Base-by-base conservation (phyloP, 53 echinoderm and acorn worm genomes). In the Holothuria scabra region DNA sequence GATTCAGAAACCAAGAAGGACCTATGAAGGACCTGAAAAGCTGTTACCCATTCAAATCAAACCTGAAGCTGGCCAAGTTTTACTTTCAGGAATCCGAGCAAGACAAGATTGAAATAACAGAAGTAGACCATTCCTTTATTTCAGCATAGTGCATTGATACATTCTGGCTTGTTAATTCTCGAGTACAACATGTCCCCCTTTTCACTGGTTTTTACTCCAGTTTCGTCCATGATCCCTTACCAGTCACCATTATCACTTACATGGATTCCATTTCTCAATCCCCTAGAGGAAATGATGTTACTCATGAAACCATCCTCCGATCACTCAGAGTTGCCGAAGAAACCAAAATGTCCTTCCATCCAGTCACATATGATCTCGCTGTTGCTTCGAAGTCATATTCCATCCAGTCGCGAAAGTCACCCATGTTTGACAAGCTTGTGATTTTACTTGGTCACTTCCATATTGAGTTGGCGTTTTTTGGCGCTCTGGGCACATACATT, bases 291-390 rank as follows among this genome's bases (percentile, higher is more conserved):
- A 86, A 86, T 56, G 89, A 84, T 62, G 87, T 92, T 44, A 84
- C 90, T 9, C 79, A 52, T n/a, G 93, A 92, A 41, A 92, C 89
- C 5, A 84, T 92, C 85, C 21, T 46, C 18, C 85, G 83, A n/a
- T 84, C 84, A 21, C 3, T 84, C 59, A 84, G 56, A 31, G 84
- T 84, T 14, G 83, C 67, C 26, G 83, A 66, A 13, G 83, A 83
- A 65, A 28, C 66, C 22, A 67, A 67, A n/a, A 37, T 66, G 28
- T 3, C 31, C 7, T 66, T 34, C 35, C 66, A 66, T 66, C 37
- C 67, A 35, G 66, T 83, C 37, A 83, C 83, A 14, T 71, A 71
- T 84, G 84, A 84, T 69, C 70, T 84, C 28, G 84, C 84, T 2
- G 84, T 84, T 23, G 69, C 68, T 10, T 69, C 56, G 12, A 84